Conservation (phyloP, 2,797 vertebrate genomes). For the Oreonectes daqikongensis region DNA sequence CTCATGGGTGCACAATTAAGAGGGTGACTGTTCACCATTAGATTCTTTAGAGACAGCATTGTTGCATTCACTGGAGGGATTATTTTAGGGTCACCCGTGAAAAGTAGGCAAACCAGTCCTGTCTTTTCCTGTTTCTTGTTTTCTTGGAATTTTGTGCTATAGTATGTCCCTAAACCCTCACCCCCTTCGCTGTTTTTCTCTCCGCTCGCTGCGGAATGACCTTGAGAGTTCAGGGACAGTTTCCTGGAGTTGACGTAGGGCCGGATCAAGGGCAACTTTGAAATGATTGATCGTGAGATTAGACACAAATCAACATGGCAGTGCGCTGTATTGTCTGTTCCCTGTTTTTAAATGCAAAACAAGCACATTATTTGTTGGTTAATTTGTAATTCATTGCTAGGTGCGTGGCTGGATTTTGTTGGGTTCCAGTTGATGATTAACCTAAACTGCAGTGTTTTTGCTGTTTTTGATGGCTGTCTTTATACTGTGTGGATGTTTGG, state of each 20-base stretch:
- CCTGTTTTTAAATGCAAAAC: conserved; percentile 26
- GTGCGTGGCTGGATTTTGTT: conserved; percentile 65
- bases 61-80: conserved; percentile 46
- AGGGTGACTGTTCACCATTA: conserved; percentile 48
- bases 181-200: conserved; percentile 47
- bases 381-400: conserved; percentile 73
- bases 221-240: conserved; percentile 86
- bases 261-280: conserved; percentile 91
- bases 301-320: conserved; percentile 50
- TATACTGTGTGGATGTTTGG: conserved; percentile 41
- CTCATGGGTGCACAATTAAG: conserved; percentile 45
- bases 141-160: conserved; percentile 19
- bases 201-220: conserved; percentile 82
- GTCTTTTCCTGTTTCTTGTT: neutral
- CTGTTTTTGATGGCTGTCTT: conserved; percentile 54
- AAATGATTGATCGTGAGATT: conserved; percentile 54
- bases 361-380: conserved; percentile 62
- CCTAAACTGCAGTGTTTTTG: conserved; percentile 59
- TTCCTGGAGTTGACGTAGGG: conserved; percentile 78
- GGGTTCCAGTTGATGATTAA: conserved; percentile 78
- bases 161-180: conserved; percentile 30
- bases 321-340: conserved; percentile 35
- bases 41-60: conserved; percentile 48
- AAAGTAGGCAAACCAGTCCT: conserved; percentile 76
- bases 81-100: conserved; percentile 68